A percentile compares a stretch with the other conserved stretches of the same genome.
These are phyloP conservation scores for Heteropelma amictum DNA, from an alignment of 2,888 invertebrate genomes.

Conservation along the genomic window DNA sequence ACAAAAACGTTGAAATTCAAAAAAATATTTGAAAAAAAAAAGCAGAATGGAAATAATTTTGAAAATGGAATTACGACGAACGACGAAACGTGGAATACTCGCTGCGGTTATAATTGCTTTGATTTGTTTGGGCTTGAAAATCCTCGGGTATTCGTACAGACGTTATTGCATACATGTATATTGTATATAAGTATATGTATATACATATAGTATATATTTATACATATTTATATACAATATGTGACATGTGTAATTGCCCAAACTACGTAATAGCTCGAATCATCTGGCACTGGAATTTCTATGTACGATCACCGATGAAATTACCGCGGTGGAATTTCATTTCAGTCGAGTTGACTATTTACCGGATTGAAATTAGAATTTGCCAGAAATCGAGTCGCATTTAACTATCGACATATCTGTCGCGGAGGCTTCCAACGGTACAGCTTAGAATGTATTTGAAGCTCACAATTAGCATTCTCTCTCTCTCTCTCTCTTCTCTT, in stretches of 20 bases:
- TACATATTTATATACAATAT: neutral
- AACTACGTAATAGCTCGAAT: neutral
- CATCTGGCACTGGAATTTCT: slow-evolving; percentile 4
- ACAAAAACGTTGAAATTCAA: too few relatives aligned
- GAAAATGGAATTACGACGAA: too few relatives aligned
- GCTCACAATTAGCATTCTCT: neutral
- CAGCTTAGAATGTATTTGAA: slow-evolving; percentile 1
- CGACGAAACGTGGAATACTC: too few relatives aligned
- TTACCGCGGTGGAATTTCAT: slow-evolving; percentile 58
- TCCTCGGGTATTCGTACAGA: neutral
- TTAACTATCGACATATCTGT: slow-evolving; percentile 48
- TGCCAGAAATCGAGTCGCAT: slow-evolving; percentile 51
- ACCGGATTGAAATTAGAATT: slow-evolving; percentile 62
- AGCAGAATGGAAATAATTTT: too few relatives aligned
- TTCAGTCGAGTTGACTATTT: slow-evolving; percentile 61
- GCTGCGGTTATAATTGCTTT: neutral
- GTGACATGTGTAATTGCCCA: neutral
- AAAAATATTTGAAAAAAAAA: too few relatives aligned
- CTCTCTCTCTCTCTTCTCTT: neutral
- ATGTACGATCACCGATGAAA: slow-evolving; percentile 35
- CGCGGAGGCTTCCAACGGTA: neutral
- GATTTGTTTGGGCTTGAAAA: neutral
- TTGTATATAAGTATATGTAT: neutral
- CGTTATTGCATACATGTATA: neutral
- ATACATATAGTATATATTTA: neutral